Conservation (phyloP, 2,888 invertebrate genomes). For the Stratiomys singularior region DNA sequence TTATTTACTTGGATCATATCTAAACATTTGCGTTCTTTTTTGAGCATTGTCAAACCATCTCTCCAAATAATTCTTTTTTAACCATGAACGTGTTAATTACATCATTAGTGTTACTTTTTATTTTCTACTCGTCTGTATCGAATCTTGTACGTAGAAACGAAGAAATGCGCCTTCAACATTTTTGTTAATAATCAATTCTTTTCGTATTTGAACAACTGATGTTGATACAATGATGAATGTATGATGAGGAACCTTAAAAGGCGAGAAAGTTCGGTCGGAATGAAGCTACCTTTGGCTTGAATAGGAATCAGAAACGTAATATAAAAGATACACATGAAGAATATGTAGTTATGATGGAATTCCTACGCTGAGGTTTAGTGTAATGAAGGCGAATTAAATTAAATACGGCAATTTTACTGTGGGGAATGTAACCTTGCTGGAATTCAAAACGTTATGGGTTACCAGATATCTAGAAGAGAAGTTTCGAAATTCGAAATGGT, state of each 20-base stretch:
- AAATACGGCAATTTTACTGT: neutral
- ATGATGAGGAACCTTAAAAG: neutral
- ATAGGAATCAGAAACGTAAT: neutral
- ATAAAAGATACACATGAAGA: neutral
- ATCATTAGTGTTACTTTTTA: constrained; percentile 22
- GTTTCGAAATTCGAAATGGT: no score
- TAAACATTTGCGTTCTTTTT: no score
- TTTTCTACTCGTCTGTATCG: neutral
- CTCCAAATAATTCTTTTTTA: neutral
- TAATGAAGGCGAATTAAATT: neutral
- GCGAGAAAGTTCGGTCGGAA: neutral
- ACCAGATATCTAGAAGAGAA: no score
- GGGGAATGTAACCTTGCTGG: no score
- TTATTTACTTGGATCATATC: no score
- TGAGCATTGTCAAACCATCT: no score
- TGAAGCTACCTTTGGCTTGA: neutral
- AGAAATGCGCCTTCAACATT: neutral
- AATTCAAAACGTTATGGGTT: no score
- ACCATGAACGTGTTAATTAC: constrained; percentile 8
- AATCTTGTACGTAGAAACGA: neutral
- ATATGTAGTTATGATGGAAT: neutral
- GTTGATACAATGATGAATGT: neutral
- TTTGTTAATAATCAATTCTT: neutral
- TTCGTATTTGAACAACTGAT: neutral
- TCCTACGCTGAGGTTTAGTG: neutral